A percentile compares a stretch with the other conserved stretches of the same genome.
These are phyloP conservation scores for Uloborus diversus DNA, from an alignment of 1,140 invertebrate genomes.

Conservation along the genomic window DNA sequence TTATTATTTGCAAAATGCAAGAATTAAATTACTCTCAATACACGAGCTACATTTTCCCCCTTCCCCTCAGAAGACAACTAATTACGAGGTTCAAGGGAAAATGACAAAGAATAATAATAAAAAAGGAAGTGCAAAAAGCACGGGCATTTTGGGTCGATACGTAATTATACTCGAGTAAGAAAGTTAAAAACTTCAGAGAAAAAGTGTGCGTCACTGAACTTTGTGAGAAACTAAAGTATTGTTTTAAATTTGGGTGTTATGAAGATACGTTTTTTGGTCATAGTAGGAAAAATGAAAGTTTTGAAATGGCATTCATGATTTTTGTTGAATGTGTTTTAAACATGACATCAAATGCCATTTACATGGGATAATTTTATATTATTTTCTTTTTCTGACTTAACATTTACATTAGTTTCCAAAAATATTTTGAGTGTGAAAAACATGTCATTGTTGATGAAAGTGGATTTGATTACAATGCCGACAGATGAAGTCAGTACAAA, in stretches of 20 bases:
- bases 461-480: too few relatives aligned
- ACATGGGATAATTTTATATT: too few relatives aligned
- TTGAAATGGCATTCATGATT: too few relatives aligned
- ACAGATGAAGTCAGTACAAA: too few relatives aligned
- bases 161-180: constrained; percentile 45
- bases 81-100: constrained; percentile 26
- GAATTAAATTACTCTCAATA: constrained; percentile 52
- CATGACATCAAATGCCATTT: too few relatives aligned
- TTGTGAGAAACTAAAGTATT: constrained; percentile 38
- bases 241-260: constrained; percentile 47
- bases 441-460: too few relatives aligned
- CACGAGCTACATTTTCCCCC: background rate
- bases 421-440: too few relatives aligned
- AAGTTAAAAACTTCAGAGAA: constrained; percentile 33
- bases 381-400: too few relatives aligned
- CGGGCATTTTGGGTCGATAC: constrained; percentile 25
- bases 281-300: too few relatives aligned
- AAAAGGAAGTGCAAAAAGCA: background rate
- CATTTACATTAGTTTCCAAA: too few relatives aligned
- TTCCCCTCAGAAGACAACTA: constrained; percentile 37
- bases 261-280: too few relatives aligned
- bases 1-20: constrained; percentile 52
- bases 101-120: constrained; percentile 22
- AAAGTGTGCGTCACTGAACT: constrained; percentile 14
- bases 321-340: too few relatives aligned